Evolutionary conservation across 2,888 invertebrate species (phyloP).

Genomic region (Bhutanitis thaidina): DNA sequence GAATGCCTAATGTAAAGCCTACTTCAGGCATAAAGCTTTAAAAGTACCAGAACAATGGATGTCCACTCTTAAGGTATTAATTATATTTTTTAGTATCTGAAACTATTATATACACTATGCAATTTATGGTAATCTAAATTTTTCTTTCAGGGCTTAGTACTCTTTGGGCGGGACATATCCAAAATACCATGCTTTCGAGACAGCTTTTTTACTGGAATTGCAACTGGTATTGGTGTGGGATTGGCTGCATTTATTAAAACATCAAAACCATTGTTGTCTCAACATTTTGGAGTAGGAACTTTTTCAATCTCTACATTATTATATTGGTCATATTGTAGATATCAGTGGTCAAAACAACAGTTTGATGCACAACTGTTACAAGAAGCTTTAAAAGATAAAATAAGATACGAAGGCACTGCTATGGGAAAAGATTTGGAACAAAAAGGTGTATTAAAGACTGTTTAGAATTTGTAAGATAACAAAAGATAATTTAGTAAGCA

Average conservation of each 20-base stretch:
- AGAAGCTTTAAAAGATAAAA: slow-evolving; percentile 80
- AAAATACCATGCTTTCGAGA: slow-evolving; percentile 90
- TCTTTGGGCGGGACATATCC: slow-evolving; percentile 86
- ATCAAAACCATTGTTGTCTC: slow-evolving; percentile 82
- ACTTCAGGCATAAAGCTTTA: too few species aligned
- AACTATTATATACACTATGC: too few species aligned
- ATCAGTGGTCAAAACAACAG: slow-evolving; percentile 82
- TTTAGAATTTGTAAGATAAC: slow-evolving; percentile 15
- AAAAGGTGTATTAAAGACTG: slow-evolving; percentile 62
- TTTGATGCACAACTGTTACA: slow-evolving; percentile 83
- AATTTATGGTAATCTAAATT: too few species aligned
- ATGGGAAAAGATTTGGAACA: slow-evolving; percentile 69
- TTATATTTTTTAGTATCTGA: too few species aligned
- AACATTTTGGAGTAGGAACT: slow-evolving; percentile 83
- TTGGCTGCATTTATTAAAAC: slow-evolving; percentile 86
- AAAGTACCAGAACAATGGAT: too few species aligned
- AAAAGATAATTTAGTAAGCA: too few species aligned
- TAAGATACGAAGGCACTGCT: slow-evolving; percentile 82
- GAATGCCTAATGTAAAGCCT: too few species aligned
- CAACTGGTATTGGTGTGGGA: slow-evolving; percentile 84
- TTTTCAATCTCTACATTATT: slow-evolving; percentile 82
- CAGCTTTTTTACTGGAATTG: slow-evolving; percentile 87
- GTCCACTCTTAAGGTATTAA: too few species aligned
- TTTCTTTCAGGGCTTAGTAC: slow-evolving; percentile 70
- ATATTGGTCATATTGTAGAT: slow-evolving; percentile 86